These are phyloP conservation scores for Myiothlypis chrysogaster DNA, from an alignment of 2,797 vertebrate species.

Conservation along the genomic window DNA sequence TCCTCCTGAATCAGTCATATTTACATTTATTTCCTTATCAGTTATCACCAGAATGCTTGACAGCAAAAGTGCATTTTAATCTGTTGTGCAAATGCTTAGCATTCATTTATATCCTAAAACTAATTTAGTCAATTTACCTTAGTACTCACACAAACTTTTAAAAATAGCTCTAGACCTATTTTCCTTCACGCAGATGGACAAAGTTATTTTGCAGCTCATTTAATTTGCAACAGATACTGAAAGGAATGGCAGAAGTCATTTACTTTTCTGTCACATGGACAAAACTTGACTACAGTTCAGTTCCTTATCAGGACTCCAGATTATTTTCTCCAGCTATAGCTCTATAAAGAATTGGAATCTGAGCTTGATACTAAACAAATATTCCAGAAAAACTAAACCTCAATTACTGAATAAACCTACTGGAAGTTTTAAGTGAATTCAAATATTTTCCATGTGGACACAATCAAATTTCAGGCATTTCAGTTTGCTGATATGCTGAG, in stretches of 20 bases:
- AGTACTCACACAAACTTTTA: background rate
- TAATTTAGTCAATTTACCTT: background rate
- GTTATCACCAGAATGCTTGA: background rate
- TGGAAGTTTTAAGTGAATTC: background rate
- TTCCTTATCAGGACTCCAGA: background rate
- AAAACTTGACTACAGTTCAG: background rate
- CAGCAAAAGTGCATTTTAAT: background rate
- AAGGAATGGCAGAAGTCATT: background rate
- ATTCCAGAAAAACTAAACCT: background rate
- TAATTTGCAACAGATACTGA: background rate
- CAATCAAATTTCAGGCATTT: background rate
- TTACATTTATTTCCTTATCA: background rate
- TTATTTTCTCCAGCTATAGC: background rate
- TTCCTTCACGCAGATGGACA: background rate
- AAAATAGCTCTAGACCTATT: background rate
- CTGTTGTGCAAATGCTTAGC: background rate
- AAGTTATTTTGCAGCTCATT: background rate
- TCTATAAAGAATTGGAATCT: background rate
- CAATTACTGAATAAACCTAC: background rate
- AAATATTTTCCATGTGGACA: background rate
- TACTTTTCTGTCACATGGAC: background rate
- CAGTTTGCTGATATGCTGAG: background rate
- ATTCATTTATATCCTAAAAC: background rate
- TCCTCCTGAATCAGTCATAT: background rate
- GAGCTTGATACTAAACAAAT: background rate